Evolutionary conservation across 2,888 invertebrate genomes (phyloP).

Genomic region (Melipona bicolor): DNA sequence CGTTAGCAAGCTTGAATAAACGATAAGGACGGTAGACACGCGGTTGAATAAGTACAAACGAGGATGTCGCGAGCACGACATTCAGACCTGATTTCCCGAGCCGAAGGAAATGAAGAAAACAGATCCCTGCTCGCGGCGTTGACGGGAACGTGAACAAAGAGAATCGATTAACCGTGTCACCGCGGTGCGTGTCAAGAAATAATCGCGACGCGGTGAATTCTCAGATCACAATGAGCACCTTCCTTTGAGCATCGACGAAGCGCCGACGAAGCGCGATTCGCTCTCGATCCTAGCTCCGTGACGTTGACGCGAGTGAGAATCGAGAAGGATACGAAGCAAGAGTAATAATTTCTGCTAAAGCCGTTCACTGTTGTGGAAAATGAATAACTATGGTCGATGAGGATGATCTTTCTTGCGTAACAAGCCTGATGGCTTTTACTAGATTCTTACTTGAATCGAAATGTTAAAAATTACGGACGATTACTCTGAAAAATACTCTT

Average conservation of each 20-base stretch:
- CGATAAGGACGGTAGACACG: neutral
- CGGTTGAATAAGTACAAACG: neutral
- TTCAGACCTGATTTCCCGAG: constrained; percentile 25
- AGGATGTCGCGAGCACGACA: neutral
- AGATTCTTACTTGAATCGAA: no score
- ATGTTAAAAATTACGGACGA: no score
- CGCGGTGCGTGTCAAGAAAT: neutral
- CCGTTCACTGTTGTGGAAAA: no score
- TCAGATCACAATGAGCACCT: neutral
- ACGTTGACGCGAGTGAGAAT: neutral
- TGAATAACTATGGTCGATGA: no score
- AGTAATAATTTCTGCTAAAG: no score
- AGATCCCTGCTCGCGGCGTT: neutral
- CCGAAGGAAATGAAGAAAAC: constrained; percentile 6
- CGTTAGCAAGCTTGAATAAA: neutral
- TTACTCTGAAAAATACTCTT: no score
- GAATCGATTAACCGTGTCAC: constrained; percentile 8
- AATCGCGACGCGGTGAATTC: neutral
- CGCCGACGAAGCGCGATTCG: neutral
- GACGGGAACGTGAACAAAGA: constrained; percentile 2
- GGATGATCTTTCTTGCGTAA: no score
- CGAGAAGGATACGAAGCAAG: neutral
- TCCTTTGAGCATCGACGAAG: neutral
- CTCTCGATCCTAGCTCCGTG: neutral
- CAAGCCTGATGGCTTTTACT: no score